phyloP scores from a whole-genome alignment of 2,888 invertebrate genomes.

The Acrobasis suavella region DNA sequence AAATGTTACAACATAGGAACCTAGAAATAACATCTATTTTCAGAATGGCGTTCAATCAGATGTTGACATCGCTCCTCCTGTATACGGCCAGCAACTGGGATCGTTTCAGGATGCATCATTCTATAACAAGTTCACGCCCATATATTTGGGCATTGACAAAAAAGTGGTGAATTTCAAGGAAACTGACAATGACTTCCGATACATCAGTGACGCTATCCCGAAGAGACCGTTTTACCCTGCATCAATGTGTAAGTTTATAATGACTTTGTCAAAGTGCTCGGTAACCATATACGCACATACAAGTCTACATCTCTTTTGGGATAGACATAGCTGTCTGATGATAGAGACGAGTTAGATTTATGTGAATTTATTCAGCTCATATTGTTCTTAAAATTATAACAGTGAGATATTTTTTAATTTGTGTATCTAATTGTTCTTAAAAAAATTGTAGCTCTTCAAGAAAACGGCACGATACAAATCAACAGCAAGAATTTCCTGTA shows the following conservation, averaged over 20 bases:
- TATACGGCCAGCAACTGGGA: slow-evolving; percentile 63
- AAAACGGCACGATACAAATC: slow-evolving; percentile 75
- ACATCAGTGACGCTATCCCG: slow-evolving; percentile 73
- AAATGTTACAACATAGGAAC: not conserved
- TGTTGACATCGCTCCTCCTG: slow-evolving; percentile 35
- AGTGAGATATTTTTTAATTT: not conserved
- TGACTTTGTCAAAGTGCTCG: too few relatives aligned
- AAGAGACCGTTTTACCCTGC: slow-evolving; percentile 77
- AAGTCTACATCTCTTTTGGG: too few relatives aligned
- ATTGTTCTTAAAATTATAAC: too few relatives aligned
- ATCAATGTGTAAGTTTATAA: slow-evolving; percentile 62
- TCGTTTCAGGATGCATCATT: slow-evolving; percentile 51
- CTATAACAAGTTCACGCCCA: slow-evolving; percentile 45
- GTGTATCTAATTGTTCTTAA: not conserved
- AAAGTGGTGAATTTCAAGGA: slow-evolving; percentile 62
- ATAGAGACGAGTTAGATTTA: too few relatives aligned
- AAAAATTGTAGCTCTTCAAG: slow-evolving; percentile 52
- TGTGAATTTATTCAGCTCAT: too few relatives aligned
- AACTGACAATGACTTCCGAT: slow-evolving; percentile 76
- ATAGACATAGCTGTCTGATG: too few relatives aligned
- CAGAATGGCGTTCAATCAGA: slow-evolving; percentile 41
- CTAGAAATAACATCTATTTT: slow-evolving; percentile 32
- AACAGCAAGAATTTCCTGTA: slow-evolving; percentile 83
- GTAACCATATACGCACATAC: too few relatives aligned
- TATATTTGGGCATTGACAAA: slow-evolving; percentile 75